phyloP scores from a whole-genome alignment of 2,888 invertebrate species.

The Ephialtes manifestator region DNA sequence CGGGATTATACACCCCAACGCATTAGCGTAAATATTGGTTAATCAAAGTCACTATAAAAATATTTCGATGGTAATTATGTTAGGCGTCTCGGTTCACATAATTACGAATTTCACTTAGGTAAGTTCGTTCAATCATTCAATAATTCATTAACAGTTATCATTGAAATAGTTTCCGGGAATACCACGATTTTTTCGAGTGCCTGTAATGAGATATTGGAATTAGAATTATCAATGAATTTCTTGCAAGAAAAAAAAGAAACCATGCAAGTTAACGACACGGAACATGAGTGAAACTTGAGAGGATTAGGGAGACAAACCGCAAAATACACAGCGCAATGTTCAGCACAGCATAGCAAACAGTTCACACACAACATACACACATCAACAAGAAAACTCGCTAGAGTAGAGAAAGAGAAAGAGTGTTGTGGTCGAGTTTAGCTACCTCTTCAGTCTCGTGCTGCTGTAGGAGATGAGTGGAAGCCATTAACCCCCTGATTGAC shows the following conservation, averaged over 20 bases:
- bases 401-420: conserved; percentile 30
- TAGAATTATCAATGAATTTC: neutral
- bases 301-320: conserved; percentile 12
- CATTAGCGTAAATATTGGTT: no score
- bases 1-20: no score
- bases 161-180: no score
- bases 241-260: neutral
- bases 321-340: neutral
- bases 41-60: no score
- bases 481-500: conserved; percentile 84
- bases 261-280: neutral
- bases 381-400: conserved; percentile 7
- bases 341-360: neutral
- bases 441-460: conserved; percentile 82
- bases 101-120: no score
- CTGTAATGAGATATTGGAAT: neutral
- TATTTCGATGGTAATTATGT: neutral
- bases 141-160: no score
- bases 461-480: conserved; percentile 83
- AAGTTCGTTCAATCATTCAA: no score
- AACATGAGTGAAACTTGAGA: conserved; percentile 10
- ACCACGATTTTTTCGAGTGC: no score
- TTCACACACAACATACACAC: neutral
- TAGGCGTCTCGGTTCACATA: no score
- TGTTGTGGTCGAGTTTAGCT: conserved; percentile 70